These are phyloP conservation scores for Geophilus truncorum DNA, from an alignment of 2,888 invertebrate genomes.

Conservation along the genomic window DNA sequence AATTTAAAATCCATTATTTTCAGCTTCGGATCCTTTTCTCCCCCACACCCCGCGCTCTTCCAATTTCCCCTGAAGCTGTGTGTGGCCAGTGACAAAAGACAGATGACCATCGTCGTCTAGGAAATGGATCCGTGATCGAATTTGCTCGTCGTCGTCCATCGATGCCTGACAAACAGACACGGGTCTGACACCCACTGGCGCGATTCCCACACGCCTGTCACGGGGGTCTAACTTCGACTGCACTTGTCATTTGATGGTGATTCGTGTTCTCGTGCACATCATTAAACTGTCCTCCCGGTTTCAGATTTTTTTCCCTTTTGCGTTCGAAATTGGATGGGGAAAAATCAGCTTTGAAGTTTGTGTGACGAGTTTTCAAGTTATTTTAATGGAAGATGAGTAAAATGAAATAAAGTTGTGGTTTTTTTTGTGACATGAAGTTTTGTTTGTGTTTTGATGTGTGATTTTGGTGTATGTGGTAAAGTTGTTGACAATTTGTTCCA, in stretches of 20 bases:
- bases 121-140: not conserved
- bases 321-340: not conserved
- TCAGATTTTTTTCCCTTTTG: not conserved
- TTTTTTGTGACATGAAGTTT: no score
- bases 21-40: not conserved
- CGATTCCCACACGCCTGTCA: not conserved
- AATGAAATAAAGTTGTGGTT: not conserved
- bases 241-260: not conserved
- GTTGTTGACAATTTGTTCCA: no score
- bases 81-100: not conserved
- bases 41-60: not conserved
- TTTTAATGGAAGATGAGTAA: no score
- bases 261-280: not conserved
- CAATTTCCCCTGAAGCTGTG: not conserved
- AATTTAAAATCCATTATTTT: conserved; percentile 29
- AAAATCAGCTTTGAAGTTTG: not conserved
- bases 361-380: no score
- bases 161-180: not conserved
- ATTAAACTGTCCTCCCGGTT: not conserved
- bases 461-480: no score
- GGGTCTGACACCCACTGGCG: not conserved
- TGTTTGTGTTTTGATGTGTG: no score
- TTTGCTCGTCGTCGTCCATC: not conserved
- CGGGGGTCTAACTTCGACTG: not conserved
- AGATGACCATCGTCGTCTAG: not conserved